Evolutionary conservation across 1,140 invertebrate genomes (phyloP), one percentile per base, ranked within the genome.

Genomic region (Euura lappo): DNA sequence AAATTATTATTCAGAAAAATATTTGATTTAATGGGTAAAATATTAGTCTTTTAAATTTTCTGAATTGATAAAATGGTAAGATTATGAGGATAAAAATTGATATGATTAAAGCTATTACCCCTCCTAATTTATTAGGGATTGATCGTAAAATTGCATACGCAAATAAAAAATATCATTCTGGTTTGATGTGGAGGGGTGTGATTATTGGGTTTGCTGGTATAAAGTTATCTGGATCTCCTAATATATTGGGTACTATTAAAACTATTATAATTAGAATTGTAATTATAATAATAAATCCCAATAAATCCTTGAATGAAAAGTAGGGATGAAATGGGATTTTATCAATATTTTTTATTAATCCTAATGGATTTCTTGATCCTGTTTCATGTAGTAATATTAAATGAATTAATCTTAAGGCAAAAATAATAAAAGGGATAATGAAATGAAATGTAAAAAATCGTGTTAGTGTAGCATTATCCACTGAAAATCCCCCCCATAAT

Each of bases 131-230:
- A 89, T 93, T 93, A 71, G 92, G 92, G 78, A 94, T 92, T 74
- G 91, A 91, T 69, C 92, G 92, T 80, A 94, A 77, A 88, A 94
- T 94, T 42, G 92, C 91, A 83, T 94, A 93, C 44, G 92, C 92
- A 89, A 93, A 93, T 89, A 93, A 85, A 84, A 94, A 94, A 84
- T 93, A 93, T 90, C 91, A 93, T 90, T 93, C 92, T 73, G 92
- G 92, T 89, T 93, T 90, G 89, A 94, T 93, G 86, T 93, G 92
- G 60, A 88, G 78, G 3, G 92, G 92, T 0, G 92, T 93, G 42
- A 91, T 88, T 89, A 93, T 79, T n/a, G 90, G 89, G 75, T 93
- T 92, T 65, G 91, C 91, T n/a, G 89, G 87, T 13, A 87, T 90
- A 88, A 93, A 94, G 87, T 93, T 93, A 88, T 93, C 92, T 13